Evolutionary conservation across 2,113 vertebrate genomes (phyloP).

Genomic region (Lipotes vexillifer): DNA sequence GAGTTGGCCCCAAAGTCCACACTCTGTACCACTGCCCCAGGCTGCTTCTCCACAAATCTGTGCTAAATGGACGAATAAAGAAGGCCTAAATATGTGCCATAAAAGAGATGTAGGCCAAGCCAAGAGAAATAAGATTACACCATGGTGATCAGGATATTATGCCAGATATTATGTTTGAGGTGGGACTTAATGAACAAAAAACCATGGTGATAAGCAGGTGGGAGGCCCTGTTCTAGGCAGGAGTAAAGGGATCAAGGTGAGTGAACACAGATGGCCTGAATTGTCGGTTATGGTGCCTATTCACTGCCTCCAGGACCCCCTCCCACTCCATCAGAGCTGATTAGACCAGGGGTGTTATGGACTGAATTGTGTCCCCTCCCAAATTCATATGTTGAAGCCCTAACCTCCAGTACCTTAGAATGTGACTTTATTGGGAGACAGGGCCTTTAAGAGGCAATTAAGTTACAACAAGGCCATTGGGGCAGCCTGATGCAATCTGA

Average conservation of each 20-base stretch:
- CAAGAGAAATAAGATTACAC: background rate
- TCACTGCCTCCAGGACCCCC: background rate
- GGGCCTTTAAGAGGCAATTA: background rate
- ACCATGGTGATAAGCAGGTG: accelerated
- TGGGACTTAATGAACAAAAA: background rate
- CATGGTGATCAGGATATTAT: background rate
- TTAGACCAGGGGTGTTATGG: background rate
- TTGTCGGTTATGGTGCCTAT: background rate
- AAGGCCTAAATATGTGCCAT: background rate
- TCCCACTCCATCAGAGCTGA: background rate
- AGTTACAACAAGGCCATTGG: background rate
- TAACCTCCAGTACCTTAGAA: background rate
- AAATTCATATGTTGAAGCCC: background rate
- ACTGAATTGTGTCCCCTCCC: background rate
- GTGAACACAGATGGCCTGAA: background rate
- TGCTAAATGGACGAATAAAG: background rate
- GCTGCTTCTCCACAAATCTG: background rate
- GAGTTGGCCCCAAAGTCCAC: background rate
- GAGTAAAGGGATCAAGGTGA: background rate
- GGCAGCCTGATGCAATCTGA: background rate
- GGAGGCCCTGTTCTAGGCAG: background rate
- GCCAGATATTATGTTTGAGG: background rate
- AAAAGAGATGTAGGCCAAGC: background rate
- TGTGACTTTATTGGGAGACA: background rate
- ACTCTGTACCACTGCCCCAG: background rate